Percentiles rank a stretch among this genome's conserved stretches.
Evolutionary conservation across 2,888 invertebrate genomes (phyloP).

Genomic region (Uloborus plumipes): DNA sequence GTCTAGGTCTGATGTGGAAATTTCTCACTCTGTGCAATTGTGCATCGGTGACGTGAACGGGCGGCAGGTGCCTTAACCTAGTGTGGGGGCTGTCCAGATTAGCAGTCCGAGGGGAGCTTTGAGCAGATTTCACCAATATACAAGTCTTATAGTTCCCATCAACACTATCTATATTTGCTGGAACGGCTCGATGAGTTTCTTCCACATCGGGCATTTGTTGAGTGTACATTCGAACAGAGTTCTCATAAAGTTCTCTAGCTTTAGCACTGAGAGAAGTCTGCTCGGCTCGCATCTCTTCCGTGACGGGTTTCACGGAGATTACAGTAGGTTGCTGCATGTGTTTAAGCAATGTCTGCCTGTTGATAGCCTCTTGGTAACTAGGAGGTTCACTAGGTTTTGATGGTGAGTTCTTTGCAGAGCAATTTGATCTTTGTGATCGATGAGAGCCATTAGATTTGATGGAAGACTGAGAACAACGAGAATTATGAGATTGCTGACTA

Average conservation of each 20-base stretch:
- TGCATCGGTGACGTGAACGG: conserved; percentile 76
- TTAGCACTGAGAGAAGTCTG: conserved; percentile 67
- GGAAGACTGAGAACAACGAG: conserved; percentile 52
- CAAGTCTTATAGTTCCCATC: conserved; percentile 36
- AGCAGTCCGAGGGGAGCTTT: conserved; percentile 30
- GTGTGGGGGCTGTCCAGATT: conserved; percentile 39
- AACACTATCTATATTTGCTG: conserved; percentile 49
- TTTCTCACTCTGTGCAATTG: conserved; percentile 55
- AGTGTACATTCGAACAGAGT: conserved; percentile 66
- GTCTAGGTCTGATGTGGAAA: conserved; percentile 51
- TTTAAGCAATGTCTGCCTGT: conserved; percentile 65
- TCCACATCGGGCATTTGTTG: conserved; percentile 40
- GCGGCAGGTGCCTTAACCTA: conserved; percentile 76
- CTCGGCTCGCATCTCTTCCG: conserved; percentile 65
- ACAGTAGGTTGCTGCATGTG: conserved; percentile 38
- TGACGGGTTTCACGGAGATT: conserved; percentile 40
- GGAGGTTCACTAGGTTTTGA: conserved; percentile 67
- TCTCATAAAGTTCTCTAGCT: conserved; percentile 68
- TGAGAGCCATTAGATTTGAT: conserved; percentile 42
- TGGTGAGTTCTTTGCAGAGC: conserved; percentile 51
- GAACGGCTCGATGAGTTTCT: conserved; percentile 65
- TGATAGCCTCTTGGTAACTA: conserved; percentile 69
- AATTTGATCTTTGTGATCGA: conserved; percentile 41
- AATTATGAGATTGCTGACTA: conserved; percentile 59
- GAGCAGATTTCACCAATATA: conserved; percentile 36